Conservation (phyloP, 1,140 invertebrate genomes). For the Physella acuta region DNA sequence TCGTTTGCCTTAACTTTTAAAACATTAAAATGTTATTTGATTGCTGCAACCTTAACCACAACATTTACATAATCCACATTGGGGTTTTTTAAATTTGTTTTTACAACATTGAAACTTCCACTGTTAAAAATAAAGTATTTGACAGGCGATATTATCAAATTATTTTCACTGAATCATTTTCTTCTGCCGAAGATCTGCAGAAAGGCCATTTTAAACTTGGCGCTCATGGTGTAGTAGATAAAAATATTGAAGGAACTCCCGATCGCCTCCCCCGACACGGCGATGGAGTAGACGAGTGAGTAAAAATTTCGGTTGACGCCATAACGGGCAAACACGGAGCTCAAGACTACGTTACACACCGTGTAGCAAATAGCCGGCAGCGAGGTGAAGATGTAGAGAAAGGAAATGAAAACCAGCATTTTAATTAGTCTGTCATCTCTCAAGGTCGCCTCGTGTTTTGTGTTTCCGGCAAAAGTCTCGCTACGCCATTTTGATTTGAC, state of each 20-base stretch:
- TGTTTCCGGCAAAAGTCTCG: not conserved
- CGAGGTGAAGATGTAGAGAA: not conserved
- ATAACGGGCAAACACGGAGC: not conserved
- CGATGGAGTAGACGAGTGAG: not conserved
- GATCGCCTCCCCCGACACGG: not conserved
- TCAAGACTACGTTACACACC: not conserved
- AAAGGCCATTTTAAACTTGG: not conserved
- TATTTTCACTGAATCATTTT: no score
- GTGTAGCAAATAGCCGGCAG: not conserved
- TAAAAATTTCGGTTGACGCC: not conserved
- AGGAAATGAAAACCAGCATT: not conserved
- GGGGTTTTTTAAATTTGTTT: no score
- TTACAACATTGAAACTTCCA: no score
- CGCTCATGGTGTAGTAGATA: not conserved
- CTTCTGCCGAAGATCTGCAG: not conserved
- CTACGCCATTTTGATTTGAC: not conserved
- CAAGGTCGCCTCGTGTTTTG: not conserved
- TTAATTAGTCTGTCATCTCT: constrained; percentile 1
- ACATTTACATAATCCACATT: no score
- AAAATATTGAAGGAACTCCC: not conserved
- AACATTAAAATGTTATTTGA: no score
- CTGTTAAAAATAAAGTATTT: no score
- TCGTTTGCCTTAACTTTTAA: no score
- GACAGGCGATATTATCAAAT: no score
- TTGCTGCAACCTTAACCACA: no score